These are phyloP conservation scores for Gadopsis marmoratus DNA, from an alignment of 2,797 vertebrate species.

Conservation along the genomic window DNA sequence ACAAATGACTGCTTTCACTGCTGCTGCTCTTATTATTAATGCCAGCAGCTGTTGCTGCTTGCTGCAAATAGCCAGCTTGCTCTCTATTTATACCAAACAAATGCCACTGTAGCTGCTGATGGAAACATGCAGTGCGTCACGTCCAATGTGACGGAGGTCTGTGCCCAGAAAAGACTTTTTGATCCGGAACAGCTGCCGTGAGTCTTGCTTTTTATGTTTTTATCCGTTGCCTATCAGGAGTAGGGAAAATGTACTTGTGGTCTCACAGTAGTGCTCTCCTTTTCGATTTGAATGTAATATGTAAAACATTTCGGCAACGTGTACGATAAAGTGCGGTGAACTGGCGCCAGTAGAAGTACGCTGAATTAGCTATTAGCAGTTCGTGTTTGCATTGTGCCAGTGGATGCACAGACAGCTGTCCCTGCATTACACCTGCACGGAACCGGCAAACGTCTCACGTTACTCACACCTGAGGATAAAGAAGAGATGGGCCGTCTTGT, in stretches of 20 bases:
- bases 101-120: constrained; percentile 1
- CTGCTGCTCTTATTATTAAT: neutral
- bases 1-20: neutral
- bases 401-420: too few species aligned
- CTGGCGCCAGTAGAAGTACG: neutral
- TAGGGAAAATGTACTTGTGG: neutral
- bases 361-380: neutral
- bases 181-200: neutral
- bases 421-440: too few species aligned
- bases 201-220: neutral
- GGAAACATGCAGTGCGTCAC: constrained; percentile 4
- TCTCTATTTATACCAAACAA: constrained; percentile 35
- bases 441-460: too few species aligned
- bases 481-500: too few species aligned
- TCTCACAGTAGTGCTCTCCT: neutral
- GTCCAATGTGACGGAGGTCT: constrained; percentile 8
- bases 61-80: neutral
- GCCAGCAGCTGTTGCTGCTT: constrained; percentile 1
- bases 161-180: neutral
- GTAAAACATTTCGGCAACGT: neutral
- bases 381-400: too few species aligned
- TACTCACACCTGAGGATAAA: too few species aligned
- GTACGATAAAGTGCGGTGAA: neutral
- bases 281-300: neutral
- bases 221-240: too few species aligned